Percentiles rank a stretch among this genome's conserved stretches.
Evolutionary conservation across 2,113 vertebrate genomes (phyloP).

Genomic region (Rhynchopsitta pachyrhyncha): DNA sequence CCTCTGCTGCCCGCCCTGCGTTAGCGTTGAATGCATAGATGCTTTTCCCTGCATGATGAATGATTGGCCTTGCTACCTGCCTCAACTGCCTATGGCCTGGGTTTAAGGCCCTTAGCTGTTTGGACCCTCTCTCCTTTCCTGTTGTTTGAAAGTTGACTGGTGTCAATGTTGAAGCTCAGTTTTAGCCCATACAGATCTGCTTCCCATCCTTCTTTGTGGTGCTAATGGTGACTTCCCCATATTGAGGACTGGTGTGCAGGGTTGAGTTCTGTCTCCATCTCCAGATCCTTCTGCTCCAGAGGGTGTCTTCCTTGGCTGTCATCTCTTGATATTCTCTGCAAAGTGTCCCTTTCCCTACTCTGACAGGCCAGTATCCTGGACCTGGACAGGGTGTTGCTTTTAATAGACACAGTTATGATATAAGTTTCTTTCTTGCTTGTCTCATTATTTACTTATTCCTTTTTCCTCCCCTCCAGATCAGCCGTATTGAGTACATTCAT

Average conservation of each 20-base stretch:
- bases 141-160: neutral
- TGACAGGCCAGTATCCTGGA: neutral
- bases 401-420: neutral
- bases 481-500: conserved; percentile 97
- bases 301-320: neutral
- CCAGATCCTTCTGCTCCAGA: neutral
- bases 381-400: neutral
- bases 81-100: neutral
- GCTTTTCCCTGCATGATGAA: neutral
- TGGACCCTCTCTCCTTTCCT: neutral
- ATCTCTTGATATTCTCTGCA: neutral
- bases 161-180: neutral
- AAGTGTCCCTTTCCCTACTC: neutral
- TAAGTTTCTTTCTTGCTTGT: neutral
- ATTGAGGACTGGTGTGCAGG: neutral
- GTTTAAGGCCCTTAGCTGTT: neutral
- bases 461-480: conserved; percentile 78
- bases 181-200: neutral
- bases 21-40: neutral
- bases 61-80: neutral
- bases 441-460: neutral
- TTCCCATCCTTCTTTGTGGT: neutral
- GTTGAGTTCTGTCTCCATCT: neutral
- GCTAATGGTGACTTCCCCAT: neutral
- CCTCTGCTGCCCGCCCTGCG: neutral